Evolutionary conservation across 2,113 vertebrate species (phyloP).

Genomic region (Acrocephalus kingi): DNA sequence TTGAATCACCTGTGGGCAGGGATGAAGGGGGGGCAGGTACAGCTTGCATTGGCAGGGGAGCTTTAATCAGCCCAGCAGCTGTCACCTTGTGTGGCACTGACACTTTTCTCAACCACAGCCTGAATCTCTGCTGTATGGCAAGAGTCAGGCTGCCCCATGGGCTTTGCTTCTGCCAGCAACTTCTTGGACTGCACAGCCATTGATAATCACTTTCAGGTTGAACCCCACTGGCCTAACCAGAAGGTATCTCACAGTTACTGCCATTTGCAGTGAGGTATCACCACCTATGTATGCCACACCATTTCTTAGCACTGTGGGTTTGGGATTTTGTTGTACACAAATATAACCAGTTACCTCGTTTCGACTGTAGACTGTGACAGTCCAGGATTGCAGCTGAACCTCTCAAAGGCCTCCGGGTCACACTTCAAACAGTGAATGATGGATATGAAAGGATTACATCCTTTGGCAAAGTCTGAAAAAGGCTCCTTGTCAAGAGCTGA

Average conservation of each 20-base stretch:
- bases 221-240: neutral
- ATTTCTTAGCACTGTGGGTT: neutral
- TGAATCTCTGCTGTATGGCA: neutral
- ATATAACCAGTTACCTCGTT: neutral
- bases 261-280: neutral
- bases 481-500: neutral
- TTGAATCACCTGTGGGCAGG: neutral
- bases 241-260: neutral
- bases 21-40: neutral
- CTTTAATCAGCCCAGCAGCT: neutral
- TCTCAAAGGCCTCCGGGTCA: neutral
- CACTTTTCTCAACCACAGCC: neutral
- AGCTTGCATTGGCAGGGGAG: too few relatives aligned
- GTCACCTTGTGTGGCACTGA: neutral
- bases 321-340: neutral
- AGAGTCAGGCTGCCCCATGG: neutral
- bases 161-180: neutral
- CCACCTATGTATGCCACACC: too few relatives aligned
- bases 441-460: neutral
- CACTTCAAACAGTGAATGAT: fast-evolving
- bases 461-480: neutral
- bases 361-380: neutral
- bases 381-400: neutral
- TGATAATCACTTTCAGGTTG: neutral
- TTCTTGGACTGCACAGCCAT: neutral